Conservation (phyloP, 92 coral and sea anemone genomes). For the Metridium senile region DNA sequence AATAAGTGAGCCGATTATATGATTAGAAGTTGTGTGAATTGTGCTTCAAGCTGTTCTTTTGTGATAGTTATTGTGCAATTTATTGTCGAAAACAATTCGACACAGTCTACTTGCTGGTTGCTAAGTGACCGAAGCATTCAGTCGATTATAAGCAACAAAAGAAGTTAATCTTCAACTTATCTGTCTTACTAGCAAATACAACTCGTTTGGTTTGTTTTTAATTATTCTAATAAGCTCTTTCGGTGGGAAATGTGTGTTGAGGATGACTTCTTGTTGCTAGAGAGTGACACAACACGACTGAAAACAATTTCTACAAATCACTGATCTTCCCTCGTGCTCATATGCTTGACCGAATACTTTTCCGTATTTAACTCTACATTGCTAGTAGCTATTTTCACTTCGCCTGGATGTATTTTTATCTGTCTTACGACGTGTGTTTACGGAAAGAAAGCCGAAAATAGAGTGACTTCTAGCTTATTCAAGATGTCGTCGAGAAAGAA, state of each 20-base stretch:
- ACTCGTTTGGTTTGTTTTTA: conserved; percentile 24
- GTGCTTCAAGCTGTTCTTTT: not conserved
- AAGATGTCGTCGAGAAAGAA: conserved; percentile 10
- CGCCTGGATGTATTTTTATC: not conserved
- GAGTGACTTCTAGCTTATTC: not conserved
- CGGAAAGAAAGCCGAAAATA: not conserved
- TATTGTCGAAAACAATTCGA: not conserved
- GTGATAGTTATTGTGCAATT: not conserved
- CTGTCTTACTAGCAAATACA: not conserved
- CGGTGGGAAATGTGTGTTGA: not conserved
- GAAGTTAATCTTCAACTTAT: conserved; percentile 21
- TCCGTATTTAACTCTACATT: not conserved
- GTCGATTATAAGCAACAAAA: conserved; percentile 8
- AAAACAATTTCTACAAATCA: not conserved
- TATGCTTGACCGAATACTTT: not conserved
- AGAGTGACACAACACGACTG: not conserved
- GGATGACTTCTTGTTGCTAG: conserved; percentile 9
- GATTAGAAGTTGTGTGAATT: not conserved
- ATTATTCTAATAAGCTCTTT: conserved; percentile 24
- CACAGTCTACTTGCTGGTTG: conserved; percentile 11
- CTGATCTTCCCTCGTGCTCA: not conserved
- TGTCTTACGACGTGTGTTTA: not conserved
- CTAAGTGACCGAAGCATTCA: conserved; percentile 24
- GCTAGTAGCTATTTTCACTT: not conserved
- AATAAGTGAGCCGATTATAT: too few relatives aligned